Evolutionary conservation across 2,797 vertebrate species (phyloP).

Genomic region (Myotis vivesi): DNA sequence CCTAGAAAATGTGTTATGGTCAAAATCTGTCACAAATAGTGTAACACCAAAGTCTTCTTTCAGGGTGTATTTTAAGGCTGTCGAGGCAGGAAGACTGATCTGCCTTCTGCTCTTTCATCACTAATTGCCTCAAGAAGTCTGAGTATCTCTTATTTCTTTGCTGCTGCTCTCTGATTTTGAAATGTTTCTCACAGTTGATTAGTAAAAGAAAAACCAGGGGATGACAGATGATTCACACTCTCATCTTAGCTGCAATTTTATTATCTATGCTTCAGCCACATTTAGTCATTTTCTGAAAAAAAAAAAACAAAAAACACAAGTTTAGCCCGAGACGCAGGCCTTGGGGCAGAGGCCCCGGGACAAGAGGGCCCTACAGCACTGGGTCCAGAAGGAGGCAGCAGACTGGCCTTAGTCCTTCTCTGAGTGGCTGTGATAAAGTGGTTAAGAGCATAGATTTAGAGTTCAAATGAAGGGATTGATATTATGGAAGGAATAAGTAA

Average conservation of each 20-base stretch:
- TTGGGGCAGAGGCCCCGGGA: not conserved
- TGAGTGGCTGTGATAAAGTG: not conserved
- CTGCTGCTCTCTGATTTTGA: slow-evolving; percentile 56
- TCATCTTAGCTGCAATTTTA: slow-evolving; percentile 59
- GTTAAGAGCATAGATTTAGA: not conserved
- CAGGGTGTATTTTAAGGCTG: slow-evolving; percentile 56
- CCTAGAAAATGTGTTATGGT: slow-evolving; percentile 58
- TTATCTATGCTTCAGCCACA: slow-evolving; percentile 38
- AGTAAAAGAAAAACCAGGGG: slow-evolving; percentile 48
- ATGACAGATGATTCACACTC: slow-evolving; percentile 56
- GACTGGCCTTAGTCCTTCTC: not conserved
- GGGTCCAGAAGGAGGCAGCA: not conserved
- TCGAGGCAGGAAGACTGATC: slow-evolving; percentile 45
- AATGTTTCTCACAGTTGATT: slow-evolving; percentile 61
- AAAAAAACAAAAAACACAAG: not conserved
- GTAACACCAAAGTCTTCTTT: slow-evolving; percentile 42
- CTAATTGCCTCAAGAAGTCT: slow-evolving; percentile 61
- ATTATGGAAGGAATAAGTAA: not conserved
- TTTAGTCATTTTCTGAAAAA: slow-evolving; percentile 54
- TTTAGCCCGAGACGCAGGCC: not conserved
- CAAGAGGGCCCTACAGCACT: not conserved
- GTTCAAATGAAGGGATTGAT: not conserved
- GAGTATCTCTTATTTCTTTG: slow-evolving; percentile 54
- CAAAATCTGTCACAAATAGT: slow-evolving; percentile 56
- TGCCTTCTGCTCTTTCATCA: slow-evolving; percentile 62